Percentiles rank a stretch among this genome's conserved stretches.
phyloP scores from a whole-genome alignment of 2,797 vertebrate genomes.

The Bradypodion ventrale region DNA sequence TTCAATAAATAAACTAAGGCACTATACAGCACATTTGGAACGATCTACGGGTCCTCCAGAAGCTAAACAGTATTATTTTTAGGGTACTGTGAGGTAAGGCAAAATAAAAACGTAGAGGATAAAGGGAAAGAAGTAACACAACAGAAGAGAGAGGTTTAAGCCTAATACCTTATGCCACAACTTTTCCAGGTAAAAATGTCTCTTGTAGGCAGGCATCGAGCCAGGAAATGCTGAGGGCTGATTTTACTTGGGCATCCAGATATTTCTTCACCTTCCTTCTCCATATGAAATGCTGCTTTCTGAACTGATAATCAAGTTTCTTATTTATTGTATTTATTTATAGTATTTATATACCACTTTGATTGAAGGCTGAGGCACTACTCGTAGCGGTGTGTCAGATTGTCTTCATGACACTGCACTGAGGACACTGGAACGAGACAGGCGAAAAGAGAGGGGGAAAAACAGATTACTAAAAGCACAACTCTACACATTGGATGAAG shows the following conservation, averaged over 20 bases:
- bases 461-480: too few species aligned
- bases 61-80: neutral
- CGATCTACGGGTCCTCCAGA: neutral
- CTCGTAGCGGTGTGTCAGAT: too few species aligned
- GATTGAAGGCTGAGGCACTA: too few species aligned
- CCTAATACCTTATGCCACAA: slow-evolving; percentile 54
- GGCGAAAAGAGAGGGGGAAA: too few species aligned
- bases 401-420: neutral
- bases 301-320: neutral
- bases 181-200: slow-evolving; percentile 54
- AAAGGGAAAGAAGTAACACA: too few species aligned
- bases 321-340: too few species aligned
- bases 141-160: too few species aligned
- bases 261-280: neutral
- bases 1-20: too few species aligned
- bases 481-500: too few species aligned
- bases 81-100: too few species aligned
- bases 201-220: slow-evolving; percentile 47
- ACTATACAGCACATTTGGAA: neutral
- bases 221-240: slow-evolving; percentile 40
- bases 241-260: neutral
- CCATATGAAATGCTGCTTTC: neutral
- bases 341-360: too few species aligned
- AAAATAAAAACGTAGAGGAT: neutral
- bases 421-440: too few species aligned